These are phyloP conservation scores for Indicator maculatus DNA, from an alignment of 2,113 vertebrate genomes.

Conservation along the genomic window DNA sequence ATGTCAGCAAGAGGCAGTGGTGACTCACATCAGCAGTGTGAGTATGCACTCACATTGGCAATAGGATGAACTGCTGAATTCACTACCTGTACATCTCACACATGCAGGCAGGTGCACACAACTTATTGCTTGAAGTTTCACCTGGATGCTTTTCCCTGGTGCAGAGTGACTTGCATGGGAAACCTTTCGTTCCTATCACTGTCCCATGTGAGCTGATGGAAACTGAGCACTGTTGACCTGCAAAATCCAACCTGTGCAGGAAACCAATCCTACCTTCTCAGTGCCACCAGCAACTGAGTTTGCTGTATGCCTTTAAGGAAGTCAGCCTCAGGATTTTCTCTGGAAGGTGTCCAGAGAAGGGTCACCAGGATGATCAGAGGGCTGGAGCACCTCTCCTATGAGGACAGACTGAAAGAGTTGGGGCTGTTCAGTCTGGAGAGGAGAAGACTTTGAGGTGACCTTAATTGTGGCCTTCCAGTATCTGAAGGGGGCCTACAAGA, in stretches of 20 bases:
- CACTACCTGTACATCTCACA: background rate
- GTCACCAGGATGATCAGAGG: too few species aligned
- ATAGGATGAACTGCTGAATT: background rate
- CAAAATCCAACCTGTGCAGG: background rate
- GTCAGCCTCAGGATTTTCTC: background rate
- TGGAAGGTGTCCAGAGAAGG: too few species aligned
- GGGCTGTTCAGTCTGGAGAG: too few species aligned
- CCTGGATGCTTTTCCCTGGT: background rate
- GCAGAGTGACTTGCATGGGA: background rate
- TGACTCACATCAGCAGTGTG: background rate
- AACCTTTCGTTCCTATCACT: background rate
- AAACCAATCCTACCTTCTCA: background rate
- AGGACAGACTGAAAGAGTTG: too few species aligned
- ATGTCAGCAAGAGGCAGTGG: rapidly evolving
- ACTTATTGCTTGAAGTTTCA: background rate
- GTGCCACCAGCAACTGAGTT: rapidly evolving
- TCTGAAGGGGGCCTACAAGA: too few species aligned
- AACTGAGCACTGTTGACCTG: rapidly evolving
- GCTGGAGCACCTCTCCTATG: too few species aligned
- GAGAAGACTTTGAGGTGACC: too few species aligned
- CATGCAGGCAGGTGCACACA: background rate
- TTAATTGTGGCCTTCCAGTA: too few species aligned
- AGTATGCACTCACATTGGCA: rapidly evolving
- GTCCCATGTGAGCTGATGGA: rapidly evolving
- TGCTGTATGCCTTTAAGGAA: background rate